Base-by-base conservation (phyloP, 2,797 vertebrate species). In the Balearica regulorum region DNA sequence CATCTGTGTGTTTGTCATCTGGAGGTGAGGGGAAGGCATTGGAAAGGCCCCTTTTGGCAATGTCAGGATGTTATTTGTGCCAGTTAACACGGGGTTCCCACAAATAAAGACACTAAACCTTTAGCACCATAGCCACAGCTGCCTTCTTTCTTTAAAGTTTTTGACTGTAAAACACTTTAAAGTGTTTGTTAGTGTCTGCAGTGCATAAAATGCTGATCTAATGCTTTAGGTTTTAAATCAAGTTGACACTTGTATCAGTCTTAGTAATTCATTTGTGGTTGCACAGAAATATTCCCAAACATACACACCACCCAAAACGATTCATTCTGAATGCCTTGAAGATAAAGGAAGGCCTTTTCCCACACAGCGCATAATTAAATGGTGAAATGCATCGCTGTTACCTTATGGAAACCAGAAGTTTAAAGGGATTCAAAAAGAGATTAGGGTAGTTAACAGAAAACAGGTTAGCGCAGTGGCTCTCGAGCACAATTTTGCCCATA, bases 221-320 rank as follows among this genome's bases (percentile, higher is more conserved):
- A 61, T 62, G 46, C 35, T 82, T 94, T 70, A 90, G 35, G 55
- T 92, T 93, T 87, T 92, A 94, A 93, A 94, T 80, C 54, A 92
- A 90, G 31, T 46, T 73, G 86, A 90, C 11, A 11, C 46, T 84
- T 41, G 7, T 61, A 93, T 83, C 76, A 61, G 44, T 75, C 60
- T 81, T 58, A 61, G 55, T 37, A 95, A 83, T 81, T 88, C 26
- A 60, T 83, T 80, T 72, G 66, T 0, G 1, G 70, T 76, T 82
- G 44, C 35, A 82, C 49, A 84, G 29, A 83, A 92, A 79, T 89
- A 87, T 62, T 93, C 55, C 35, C 66, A 89, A 93, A 89, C 58
- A 82, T 19, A 64, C 18, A 69, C 35, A 71, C 84, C 43, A 92
- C 46, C 80, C 11, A 1, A 69, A 92, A 11, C 58, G 55, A 79